These are phyloP conservation scores for Numenius phaeopus DNA, from an alignment of 2,797 vertebrate species.

Conservation along the genomic window DNA sequence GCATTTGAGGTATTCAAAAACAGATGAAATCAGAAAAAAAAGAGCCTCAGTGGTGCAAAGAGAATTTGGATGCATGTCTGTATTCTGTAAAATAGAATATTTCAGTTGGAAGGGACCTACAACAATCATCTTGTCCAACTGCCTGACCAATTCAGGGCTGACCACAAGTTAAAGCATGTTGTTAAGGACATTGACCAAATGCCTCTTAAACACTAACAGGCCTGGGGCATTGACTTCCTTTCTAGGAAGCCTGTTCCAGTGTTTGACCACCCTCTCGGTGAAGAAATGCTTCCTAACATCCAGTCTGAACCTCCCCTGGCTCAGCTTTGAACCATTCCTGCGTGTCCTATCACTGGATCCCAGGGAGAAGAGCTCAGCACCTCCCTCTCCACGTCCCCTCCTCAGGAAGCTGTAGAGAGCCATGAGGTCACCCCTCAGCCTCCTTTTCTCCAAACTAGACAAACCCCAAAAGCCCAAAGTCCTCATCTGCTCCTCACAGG, in stretches of 20 bases:
- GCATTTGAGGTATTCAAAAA: conserved; percentile 38
- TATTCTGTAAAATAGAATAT: background rate
- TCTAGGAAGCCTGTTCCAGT: background rate
- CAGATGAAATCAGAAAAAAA: conserved; percentile 12
- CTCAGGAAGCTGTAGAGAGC: background rate
- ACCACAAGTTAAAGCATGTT: background rate
- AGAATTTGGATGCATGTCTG: background rate
- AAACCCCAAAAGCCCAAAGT: background rate
- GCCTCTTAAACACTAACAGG: background rate
- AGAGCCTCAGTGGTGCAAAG: background rate
- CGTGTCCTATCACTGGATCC: background rate
- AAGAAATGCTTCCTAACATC: background rate
- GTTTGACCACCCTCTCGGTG: background rate
- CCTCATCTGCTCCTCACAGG: background rate
- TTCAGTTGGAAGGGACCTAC: background rate
- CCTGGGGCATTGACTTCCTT: background rate
- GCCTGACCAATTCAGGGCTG: background rate
- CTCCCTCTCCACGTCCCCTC: background rate
- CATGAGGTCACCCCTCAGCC: background rate
- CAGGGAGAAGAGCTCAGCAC: background rate
- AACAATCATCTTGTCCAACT: background rate
- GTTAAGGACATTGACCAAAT: background rate
- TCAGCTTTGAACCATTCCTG: background rate
- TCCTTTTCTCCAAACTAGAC: background rate
- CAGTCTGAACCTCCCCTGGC: too few relatives aligned